Percentiles rank a stretch among this genome's conserved stretches.
These are phyloP conservation scores for Gasterosteus aculeatus DNA, from an alignment of 2,113 vertebrate genomes.

Conservation along the genomic window DNA sequence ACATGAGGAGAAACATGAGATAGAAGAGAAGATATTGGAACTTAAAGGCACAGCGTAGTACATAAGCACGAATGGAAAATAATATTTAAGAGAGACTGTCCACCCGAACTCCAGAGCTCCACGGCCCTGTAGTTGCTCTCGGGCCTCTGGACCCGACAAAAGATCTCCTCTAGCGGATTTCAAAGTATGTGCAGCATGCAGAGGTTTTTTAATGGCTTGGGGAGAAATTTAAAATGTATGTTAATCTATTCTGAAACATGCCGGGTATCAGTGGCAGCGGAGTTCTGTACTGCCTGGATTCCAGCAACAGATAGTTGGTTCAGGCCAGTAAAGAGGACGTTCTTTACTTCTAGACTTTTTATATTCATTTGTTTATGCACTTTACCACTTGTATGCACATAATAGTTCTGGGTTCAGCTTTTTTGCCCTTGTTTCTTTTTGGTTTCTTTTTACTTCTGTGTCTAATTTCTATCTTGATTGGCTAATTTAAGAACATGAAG, in stretches of 20 bases:
- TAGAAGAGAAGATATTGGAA: neutral
- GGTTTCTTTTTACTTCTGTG: neutral
- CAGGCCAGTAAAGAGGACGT: neutral
- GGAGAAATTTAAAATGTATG: no score
- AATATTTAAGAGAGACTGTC: neutral
- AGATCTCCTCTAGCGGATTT: neutral
- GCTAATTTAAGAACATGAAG: neutral
- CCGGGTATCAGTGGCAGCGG: neutral
- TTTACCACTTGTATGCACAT: neutral
- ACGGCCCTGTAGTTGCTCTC: neutral
- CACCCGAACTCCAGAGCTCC: no score
- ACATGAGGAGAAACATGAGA: no score
- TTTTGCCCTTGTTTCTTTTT: neutral
- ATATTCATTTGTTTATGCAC: neutral
- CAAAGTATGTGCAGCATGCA: neutral
- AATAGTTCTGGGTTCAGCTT: neutral
- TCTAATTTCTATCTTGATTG: neutral
- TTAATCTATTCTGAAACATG: neutral
- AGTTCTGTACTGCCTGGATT: neutral
- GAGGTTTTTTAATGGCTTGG: neutral
- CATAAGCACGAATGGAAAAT: neutral
- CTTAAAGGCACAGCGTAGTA: neutral
- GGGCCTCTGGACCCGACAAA: neutral
- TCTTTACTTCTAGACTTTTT: neutral
- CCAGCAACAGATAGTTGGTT: neutral